Evolutionary conservation across 2,113 vertebrate genomes (phyloP), one percentile per base, ranked within the genome.

Genomic region (Caranx ignobilis): DNA sequence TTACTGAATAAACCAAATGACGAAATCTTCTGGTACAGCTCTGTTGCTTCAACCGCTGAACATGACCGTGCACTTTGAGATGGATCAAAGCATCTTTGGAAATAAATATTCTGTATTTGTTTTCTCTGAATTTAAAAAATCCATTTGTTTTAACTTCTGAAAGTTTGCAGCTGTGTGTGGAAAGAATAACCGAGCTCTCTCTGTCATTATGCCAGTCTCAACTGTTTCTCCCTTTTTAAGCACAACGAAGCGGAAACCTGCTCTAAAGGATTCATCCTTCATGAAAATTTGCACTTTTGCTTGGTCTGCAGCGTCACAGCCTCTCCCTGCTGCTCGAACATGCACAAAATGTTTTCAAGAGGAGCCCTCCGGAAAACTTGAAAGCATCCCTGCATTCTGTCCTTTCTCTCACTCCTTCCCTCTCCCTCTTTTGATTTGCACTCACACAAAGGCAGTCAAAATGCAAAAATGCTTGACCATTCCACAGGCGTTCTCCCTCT

Each of bases 381-480:
- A 90, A 89, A 85, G 81, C 79, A 82, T 86, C 77, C 32, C 62
- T 57, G 6, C 63, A 47, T 73, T 84, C 65, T 82, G 11, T 68
- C 74, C 47, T 70, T 69, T 70, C 72, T 85, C 66, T 61, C 48
- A 50, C 72, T 67, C 56, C 77, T 81, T 78, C 64, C 45, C 75
- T 35, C 71, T 47, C 45, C 15, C 13, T 84, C 79, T 76, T 90
- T 87, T 86, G 71, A 85, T 81, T 89, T 82, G 65, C 77, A 63
- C 48, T 83, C 4, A 15, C 82, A 94, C 89, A 94, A 94, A 93
- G 76, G 90, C 85, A 75, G 84, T 89, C 74, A 89, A 94, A 93
- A 94, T 84, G 88, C 80, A 83, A 87, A 89, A 93, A 93, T 89
- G 89, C 88, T 94, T 94, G 88, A 93, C 94, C 88, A 94, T 95